Evolutionary conservation across 2,888 invertebrate species (phyloP).

Genomic region (Drosophila anceps): DNA sequence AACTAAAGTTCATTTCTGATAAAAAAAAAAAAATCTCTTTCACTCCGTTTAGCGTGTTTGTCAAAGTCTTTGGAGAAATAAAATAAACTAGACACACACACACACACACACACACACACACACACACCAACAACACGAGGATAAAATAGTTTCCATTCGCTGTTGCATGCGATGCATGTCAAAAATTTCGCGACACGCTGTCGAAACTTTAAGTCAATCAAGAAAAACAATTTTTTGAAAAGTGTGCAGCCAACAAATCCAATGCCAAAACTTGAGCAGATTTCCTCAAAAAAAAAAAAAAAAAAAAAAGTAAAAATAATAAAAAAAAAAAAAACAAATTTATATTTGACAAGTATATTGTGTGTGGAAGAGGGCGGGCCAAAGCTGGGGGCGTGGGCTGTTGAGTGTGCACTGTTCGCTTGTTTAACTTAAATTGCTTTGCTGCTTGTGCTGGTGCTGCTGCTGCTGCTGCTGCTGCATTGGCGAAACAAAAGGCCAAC

Average conservation of each 20-base stretch:
- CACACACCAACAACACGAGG: not conserved
- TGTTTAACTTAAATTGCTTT: conserved; percentile 82
- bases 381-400: not conserved
- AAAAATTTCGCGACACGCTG: conserved; percentile 35
- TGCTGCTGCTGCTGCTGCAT: conserved; percentile 46
- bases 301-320: conserved; percentile 21
- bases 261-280: conserved; percentile 49
- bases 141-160: conserved; percentile 3
- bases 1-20: conserved; percentile 1
- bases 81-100: conserved; percentile 3
- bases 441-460: no score
- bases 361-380: conserved; percentile 7
- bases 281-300: conserved; percentile 45
- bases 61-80: conserved; percentile 9
- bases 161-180: conserved; percentile 14
- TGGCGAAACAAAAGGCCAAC: conserved; percentile 75
- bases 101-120: not conserved
- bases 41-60: conserved; percentile 1
- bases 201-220: conserved; percentile 75
- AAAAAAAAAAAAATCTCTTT: not conserved
- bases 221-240: conserved; percentile 68
- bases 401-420: conserved; percentile 53
- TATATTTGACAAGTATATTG: conserved; percentile 73
- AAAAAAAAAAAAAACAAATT: conserved; percentile 1
- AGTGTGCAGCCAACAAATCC: conserved; percentile 53